Percentiles rank a stretch among this genome's conserved stretches.
Evolutionary conservation across 2,113 vertebrate genomes (phyloP).

Genomic region (Apteryx mantelli): DNA sequence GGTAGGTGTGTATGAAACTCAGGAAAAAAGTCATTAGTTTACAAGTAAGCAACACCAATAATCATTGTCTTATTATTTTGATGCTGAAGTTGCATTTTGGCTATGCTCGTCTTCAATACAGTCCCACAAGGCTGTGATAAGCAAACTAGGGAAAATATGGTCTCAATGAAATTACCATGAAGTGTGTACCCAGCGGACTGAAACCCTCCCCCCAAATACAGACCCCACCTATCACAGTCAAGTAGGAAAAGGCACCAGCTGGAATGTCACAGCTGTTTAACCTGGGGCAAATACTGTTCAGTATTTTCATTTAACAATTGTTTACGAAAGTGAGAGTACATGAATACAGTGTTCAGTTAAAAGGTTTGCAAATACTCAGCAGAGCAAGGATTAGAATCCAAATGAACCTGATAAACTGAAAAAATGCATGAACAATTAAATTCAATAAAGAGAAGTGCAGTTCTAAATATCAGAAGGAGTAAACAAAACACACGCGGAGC

Average conservation of each 20-base stretch:
- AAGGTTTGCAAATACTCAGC: not conserved
- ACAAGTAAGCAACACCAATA: not conserved
- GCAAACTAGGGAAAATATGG: not conserved
- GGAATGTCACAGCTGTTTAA: not conserved
- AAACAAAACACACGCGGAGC: not conserved
- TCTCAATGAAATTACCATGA: not conserved
- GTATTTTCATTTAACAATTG: not conserved
- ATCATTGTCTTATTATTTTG: not conserved
- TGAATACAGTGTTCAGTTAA: not conserved
- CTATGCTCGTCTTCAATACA: not conserved
- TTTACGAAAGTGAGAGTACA: not conserved
- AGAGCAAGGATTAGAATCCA: not conserved
- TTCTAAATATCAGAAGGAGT: not conserved
- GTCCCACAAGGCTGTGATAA: accelerated
- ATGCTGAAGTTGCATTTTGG: not conserved
- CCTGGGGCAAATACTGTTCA: not conserved
- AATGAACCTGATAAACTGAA: not conserved
- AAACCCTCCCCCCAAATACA: not conserved
- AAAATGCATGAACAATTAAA: not conserved
- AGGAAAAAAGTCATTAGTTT: not conserved
- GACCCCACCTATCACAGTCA: not conserved
- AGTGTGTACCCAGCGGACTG: accelerated
- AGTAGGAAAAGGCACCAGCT: not conserved
- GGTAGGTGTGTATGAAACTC: not conserved
- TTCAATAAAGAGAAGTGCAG: not conserved